Evolutionary conservation across 2,113 vertebrate genomes (phyloP).

Genomic region (Menidia beryllina): DNA sequence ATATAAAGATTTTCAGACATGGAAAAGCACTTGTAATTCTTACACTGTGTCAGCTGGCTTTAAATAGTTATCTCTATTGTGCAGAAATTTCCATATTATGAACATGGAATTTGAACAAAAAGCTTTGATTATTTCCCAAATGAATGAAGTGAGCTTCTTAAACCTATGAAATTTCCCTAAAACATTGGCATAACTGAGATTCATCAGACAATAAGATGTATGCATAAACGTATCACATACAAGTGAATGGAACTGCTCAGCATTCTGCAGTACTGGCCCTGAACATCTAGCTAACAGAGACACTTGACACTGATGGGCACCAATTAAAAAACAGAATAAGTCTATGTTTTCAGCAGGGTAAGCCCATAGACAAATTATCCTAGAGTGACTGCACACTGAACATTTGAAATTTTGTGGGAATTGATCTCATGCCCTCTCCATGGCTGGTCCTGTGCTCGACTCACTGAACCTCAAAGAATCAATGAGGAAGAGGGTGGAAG

Average conservation of each 20-base stretch:
- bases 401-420: conserved; percentile 65
- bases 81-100: background rate
- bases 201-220: conserved; percentile 12
- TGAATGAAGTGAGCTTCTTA: background rate
- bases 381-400: conserved; percentile 58
- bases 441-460: conserved; percentile 44
- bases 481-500: conserved; percentile 38
- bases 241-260: conserved; percentile 24
- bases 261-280: conserved; percentile 32
- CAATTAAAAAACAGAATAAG: conserved; percentile 68
- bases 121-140: conserved; percentile 1
- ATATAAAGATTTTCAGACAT: conserved; percentile 4
- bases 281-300: conserved; percentile 46
- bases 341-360: conserved; percentile 51
- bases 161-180: background rate
- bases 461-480: conserved; percentile 68
- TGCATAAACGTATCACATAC: conserved; percentile 10
- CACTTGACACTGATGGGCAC: conserved; percentile 68
- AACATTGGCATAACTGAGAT: conserved; percentile 13
- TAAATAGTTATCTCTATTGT: conserved; percentile 1
- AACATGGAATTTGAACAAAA: conserved; percentile 11
- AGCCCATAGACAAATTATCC: conserved; percentile 64
- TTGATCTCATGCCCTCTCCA: conserved; percentile 66
- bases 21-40: conserved; percentile 10
- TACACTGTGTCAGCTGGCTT: conserved; percentile 3